Base-by-base conservation (phyloP, 2,888 invertebrate genomes). In the Anorthoa munda region DNA sequence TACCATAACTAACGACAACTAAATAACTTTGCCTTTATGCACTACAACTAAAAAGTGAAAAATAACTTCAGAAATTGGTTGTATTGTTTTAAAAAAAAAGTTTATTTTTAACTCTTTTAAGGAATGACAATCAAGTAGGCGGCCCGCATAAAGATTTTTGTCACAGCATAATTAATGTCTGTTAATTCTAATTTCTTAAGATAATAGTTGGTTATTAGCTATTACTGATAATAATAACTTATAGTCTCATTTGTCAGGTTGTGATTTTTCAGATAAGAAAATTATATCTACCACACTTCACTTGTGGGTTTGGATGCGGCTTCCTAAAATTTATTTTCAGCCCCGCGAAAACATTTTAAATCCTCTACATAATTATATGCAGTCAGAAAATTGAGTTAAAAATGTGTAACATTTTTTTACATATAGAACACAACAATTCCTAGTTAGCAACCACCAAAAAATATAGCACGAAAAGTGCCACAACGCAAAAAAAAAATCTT, bases 401-500 rank as follows among this genome's bases (percentile, higher is more conserved):
- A 39, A 11, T 11, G 18, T 7, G 13, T 0, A 50, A 5, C 7
- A 17, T 55, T 26, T 64, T 31, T 68, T 68, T 13, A 15, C 15
- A 15, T 67, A 53, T 31, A 9, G 15, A 56, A 58, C n/a, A 4
- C 4, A 5, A 18, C 2, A 15, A 15, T 23, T n/a, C 15, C 4
- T 48, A 0, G 17, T 4, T 7, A 13, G 5, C 18, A 15, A 17
- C 45, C 55, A 31, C 50, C 11, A 15, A 58, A 73, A 72, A 55
- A 45, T 46, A 15, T 21, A 39, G 4, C 17, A 23, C 3, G 17
- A 15, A 26, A 50, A 55, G n/a, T 21, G 21, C 39, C 26, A 53
- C 15, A 7, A 45, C 26, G 18, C 4, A 65, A 48, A 74, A 73
- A 12, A 4, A 39, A 46, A 79, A 59, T n/a, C 39, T 59, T 59